A percentile compares a stretch with the other conserved stretches of the same genome.
Conservation (phyloP, 2,113 vertebrate species). For the Hippoglossus stenolepis region DNA sequence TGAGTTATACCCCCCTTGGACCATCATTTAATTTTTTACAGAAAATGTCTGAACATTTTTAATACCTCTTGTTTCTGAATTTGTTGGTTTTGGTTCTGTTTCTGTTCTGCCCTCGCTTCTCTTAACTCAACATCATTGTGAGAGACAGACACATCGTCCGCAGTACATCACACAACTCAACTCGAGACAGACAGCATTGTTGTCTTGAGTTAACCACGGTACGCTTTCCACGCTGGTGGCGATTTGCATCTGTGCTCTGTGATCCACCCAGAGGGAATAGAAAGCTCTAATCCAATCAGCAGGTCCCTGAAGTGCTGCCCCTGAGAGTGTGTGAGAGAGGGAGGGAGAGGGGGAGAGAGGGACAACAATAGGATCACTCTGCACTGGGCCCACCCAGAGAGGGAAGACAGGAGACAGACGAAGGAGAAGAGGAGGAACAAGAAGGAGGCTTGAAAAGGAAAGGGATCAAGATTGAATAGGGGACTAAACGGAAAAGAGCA, state of each 20-base stretch:
- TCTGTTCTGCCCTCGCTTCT: background rate
- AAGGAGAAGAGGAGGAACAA: conserved; percentile 17
- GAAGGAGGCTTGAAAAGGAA: conserved; percentile 37
- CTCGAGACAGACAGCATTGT: conserved; percentile 68
- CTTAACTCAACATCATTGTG: background rate
- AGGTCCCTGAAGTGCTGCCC: conserved; percentile 91
- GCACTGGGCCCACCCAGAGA: conserved; percentile 38
- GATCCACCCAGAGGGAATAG: conserved; percentile 96
- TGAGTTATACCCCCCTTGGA: background rate
- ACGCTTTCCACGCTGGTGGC: conserved; percentile 62
- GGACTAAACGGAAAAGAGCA: conserved; percentile 31
- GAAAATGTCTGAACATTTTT: background rate
- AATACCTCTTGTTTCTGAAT: background rate
- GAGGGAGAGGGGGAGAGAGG: conserved; percentile 20
- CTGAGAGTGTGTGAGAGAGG: conserved; percentile 83
- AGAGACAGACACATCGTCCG: conserved; percentile 20
- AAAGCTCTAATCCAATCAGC: conserved; percentile 99
- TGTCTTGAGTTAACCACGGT: conserved; percentile 58
- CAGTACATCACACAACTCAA: conserved; percentile 43
- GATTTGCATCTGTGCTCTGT: conserved; percentile 93
- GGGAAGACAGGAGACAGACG: conserved; percentile 30
- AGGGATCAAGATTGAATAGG: conserved; percentile 52
- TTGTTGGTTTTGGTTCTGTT: background rate
- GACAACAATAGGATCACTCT: conserved; percentile 88
- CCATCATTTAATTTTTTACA: background rate